Percentiles rank a stretch among this genome's conserved stretches.
These are phyloP conservation scores for Perizoma flavofasciatum DNA, from an alignment of 2,888 invertebrate genomes.

Conservation along the genomic window DNA sequence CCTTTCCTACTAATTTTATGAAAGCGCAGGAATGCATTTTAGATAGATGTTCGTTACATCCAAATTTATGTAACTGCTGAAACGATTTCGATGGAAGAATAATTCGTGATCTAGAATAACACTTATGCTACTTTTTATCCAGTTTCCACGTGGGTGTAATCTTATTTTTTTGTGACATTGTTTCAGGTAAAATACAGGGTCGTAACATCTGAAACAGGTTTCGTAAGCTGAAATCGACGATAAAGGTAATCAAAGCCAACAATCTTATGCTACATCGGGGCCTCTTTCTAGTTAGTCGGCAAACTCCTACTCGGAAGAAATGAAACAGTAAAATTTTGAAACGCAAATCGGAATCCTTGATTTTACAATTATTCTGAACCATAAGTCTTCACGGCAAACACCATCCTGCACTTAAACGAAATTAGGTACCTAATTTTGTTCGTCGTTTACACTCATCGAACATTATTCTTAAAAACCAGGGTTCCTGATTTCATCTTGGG, in stretches of 20 bases:
- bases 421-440: too few relatives aligned
- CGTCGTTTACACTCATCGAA: neutral
- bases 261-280: slow-evolving; percentile 22
- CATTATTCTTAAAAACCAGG: slow-evolving; percentile 41
- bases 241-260: slow-evolving; percentile 19
- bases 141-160: neutral
- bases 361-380: neutral
- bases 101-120: too few relatives aligned
- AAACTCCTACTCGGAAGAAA: slow-evolving; percentile 3
- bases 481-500: slow-evolving; percentile 50
- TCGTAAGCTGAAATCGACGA: slow-evolving; percentile 15
- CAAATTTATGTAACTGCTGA: too few relatives aligned
- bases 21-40: too few relatives aligned
- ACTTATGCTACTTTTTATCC: too few relatives aligned
- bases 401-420: too few relatives aligned
- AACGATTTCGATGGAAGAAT: too few relatives aligned
- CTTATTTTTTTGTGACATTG: slow-evolving; percentile 19
- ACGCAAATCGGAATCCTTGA: slow-evolving; percentile 12
- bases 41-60: too few relatives aligned
- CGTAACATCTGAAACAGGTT: slow-evolving; percentile 18
- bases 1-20: too few relatives aligned
- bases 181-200: slow-evolving; percentile 26
- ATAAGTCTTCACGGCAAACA: neutral
- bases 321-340: slow-evolving; percentile 6
- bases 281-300: slow-evolving; percentile 7